Percentiles rank a stretch among this genome's conserved stretches.
These are phyloP conservation scores for Julus scandinavius DNA, from an alignment of 2,888 invertebrate species.

Conservation along the genomic window DNA sequence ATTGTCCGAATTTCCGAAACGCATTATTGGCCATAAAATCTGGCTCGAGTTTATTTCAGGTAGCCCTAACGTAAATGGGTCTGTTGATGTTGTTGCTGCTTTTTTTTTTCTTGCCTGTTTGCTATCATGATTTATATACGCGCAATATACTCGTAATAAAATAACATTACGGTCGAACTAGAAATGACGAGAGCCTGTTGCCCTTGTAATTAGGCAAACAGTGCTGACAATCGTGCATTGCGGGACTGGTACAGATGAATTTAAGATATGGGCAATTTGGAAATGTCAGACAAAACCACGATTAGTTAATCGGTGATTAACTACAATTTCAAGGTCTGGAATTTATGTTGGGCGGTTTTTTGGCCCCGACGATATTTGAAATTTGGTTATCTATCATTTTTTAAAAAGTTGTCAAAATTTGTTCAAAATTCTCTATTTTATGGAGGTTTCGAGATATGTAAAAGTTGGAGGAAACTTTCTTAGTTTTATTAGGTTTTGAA, in stretches of 20 bases:
- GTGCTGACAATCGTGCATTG: neutral
- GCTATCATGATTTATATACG: constrained; percentile 9
- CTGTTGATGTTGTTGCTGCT: neutral
- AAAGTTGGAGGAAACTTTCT: too few relatives aligned
- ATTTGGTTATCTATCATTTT: too few relatives aligned
- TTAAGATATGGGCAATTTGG: neutral
- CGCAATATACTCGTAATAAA: neutral
- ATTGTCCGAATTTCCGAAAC: constrained; percentile 18
- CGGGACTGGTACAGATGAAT: neutral
- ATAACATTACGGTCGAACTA: neutral
- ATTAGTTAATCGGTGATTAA: too few relatives aligned
- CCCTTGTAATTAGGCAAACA: neutral
- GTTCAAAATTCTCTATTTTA: too few relatives aligned
- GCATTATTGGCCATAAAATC: constrained; percentile 18
- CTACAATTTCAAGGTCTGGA: too few relatives aligned
- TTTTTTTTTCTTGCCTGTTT: neutral
- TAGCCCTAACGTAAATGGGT: neutral
- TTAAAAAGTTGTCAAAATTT: too few relatives aligned
- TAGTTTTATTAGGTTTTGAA: too few relatives aligned
- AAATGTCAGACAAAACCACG: neutral
- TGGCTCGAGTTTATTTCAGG: constrained; percentile 3
- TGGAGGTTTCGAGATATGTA: too few relatives aligned
- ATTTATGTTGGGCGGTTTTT: too few relatives aligned
- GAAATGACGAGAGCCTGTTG: neutral
- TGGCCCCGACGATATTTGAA: too few relatives aligned